Evolutionary conservation across 2,888 invertebrate species (phyloP).

Genomic region (Oscheius sp.): DNA sequence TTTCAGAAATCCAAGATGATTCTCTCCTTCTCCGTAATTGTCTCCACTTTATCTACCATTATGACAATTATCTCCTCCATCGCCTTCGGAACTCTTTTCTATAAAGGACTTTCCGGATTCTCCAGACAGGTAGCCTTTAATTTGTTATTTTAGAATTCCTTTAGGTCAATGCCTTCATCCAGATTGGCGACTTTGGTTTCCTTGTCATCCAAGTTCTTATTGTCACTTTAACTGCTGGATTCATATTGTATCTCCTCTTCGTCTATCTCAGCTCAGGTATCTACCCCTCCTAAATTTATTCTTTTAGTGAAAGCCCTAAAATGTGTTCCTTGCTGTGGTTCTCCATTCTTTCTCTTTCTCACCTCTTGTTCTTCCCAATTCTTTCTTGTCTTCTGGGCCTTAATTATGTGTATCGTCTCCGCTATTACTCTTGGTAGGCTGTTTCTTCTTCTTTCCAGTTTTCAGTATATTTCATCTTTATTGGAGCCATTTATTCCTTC

Average conservation of each 20-base stretch:
- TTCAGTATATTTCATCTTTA: slow-evolving; percentile 40
- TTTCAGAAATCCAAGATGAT: slow-evolving; percentile 17
- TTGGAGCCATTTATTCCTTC: slow-evolving; percentile 41
- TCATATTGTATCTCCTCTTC: slow-evolving; percentile 32
- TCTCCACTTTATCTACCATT: slow-evolving; percentile 19
- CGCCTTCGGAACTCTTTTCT: slow-evolving; percentile 18
- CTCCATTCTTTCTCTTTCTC: slow-evolving; percentile 29
- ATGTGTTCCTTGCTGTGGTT: slow-evolving; percentile 13
- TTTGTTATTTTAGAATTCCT: neutral
- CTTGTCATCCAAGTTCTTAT: slow-evolving; percentile 20
- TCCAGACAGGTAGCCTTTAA: slow-evolving; percentile 32
- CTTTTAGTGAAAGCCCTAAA: slow-evolving; percentile 30
- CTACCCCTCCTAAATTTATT: neutral
- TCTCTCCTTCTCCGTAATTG: slow-evolving; percentile 22
- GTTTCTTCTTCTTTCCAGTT: neutral
- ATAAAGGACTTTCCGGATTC: slow-evolving; percentile 26
- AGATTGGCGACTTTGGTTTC: slow-evolving; percentile 28
- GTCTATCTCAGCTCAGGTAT: slow-evolving; percentile 4
- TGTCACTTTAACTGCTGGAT: slow-evolving; percentile 4
- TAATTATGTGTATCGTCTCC: slow-evolving; percentile 36
- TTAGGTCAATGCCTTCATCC: slow-evolving; percentile 34
- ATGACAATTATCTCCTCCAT: slow-evolving; percentile 12
- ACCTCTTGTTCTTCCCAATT: slow-evolving; percentile 28
- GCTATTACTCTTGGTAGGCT: slow-evolving; percentile 25
- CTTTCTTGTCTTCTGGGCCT: slow-evolving; percentile 35